A percentile compares a stretch with the other conserved stretches of the same genome.
These are phyloP conservation scores for Cliona cf. orientalis DNA, from an alignment of 37 sponge, comb jelly and placozoan species.

Conservation along the genomic window DNA sequence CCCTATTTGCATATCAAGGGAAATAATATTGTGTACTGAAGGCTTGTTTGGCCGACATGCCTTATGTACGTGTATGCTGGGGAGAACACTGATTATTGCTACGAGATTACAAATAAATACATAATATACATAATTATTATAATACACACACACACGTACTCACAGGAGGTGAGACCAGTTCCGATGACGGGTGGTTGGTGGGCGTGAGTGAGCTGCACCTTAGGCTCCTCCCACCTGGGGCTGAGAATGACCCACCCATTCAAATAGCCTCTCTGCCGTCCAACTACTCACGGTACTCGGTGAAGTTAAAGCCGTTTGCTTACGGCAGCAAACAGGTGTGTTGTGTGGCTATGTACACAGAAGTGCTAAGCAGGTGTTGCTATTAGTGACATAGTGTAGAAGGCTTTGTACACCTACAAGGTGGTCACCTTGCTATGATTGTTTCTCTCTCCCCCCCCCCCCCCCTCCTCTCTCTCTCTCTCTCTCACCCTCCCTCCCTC, in stretches of 20 bases:
- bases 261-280: too few species aligned
- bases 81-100: neutral
- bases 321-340: constrained; percentile 11
- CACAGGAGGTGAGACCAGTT: neutral
- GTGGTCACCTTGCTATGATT: neutral
- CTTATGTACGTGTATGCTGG: neutral
- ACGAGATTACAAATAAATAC: neutral
- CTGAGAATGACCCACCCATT: too few species aligned
- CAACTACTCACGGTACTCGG: too few species aligned
- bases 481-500: too few species aligned
- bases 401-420: neutral
- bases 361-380: too few species aligned
- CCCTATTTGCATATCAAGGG: too few species aligned
- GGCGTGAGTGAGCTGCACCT: constrained; percentile 21
- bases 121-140: neutral
- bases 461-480: neutral
- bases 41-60: too few species aligned
- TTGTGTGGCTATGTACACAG: too few species aligned
- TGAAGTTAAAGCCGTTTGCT: neutral
- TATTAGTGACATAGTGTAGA: too few species aligned
- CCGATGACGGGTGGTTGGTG: constrained; percentile 2
- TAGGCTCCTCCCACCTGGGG: neutral
- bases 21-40: too few species aligned
- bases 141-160: neutral
- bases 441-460: neutral